Evolutionary conservation across 2,113 vertebrate genomes (phyloP).

Genomic region (Cavia aperea): DNA sequence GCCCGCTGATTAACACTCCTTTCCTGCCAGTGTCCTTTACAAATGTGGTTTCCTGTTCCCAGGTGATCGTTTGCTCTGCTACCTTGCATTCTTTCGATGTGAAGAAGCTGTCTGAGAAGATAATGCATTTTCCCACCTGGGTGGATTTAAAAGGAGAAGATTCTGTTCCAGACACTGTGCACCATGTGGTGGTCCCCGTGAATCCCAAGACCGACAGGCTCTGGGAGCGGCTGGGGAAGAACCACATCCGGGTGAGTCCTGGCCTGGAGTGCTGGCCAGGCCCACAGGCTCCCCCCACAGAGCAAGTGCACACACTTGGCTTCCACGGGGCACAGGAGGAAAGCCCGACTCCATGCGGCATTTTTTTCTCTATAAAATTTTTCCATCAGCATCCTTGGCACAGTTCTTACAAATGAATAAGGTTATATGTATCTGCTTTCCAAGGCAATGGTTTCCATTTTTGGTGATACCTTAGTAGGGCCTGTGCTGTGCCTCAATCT

Average conservation of each 20-base stretch:
- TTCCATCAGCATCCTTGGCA: not conserved
- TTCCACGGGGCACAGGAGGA: not conserved
- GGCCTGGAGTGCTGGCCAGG: not conserved
- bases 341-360: not conserved
- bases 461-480: not conserved
- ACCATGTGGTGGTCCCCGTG: constrained; percentile 93
- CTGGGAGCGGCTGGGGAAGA: constrained; percentile 92
- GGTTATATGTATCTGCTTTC: not conserved
- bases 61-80: constrained; percentile 98
- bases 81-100: constrained; percentile 98
- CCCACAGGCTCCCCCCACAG: not conserved
- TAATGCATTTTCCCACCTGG: constrained; percentile 99
- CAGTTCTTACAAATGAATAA: not conserved
- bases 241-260: constrained; percentile 84
- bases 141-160: constrained; percentile 98
- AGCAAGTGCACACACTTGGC: not conserved
- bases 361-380: not conserved
- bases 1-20: not conserved
- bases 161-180: constrained; percentile 95
- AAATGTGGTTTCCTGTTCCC: not conserved
- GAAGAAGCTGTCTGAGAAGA: constrained; percentile 96
- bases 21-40: not conserved
- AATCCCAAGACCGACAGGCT: constrained; percentile 89
- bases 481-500: not conserved
- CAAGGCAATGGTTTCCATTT: not conserved